Conservation (phyloP, 2,797 vertebrate species). For the Orestias chungarensis region DNA sequence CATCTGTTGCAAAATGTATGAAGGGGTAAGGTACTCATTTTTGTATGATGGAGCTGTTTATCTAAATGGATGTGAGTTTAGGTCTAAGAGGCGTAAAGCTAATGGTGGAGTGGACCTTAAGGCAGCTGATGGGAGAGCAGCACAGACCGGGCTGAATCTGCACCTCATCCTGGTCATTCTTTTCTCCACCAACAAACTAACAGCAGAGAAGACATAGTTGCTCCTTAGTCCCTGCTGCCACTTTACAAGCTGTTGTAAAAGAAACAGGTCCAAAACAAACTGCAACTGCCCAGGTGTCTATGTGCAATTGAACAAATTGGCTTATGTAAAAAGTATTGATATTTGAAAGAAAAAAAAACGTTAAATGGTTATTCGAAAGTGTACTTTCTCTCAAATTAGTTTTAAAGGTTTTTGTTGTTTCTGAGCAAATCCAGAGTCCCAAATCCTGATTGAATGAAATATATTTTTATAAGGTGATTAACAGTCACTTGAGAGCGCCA, state of each 20-base stretch:
- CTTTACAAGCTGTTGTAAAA: constrained; percentile 28
- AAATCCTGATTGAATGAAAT: constrained; percentile 7
- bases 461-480: constrained; percentile 40
- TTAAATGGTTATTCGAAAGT: constrained; percentile 29
- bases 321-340: constrained; percentile 30
- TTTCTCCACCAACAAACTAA: constrained; percentile 70
- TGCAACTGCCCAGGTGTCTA: constrained; percentile 19
- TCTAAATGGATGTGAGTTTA: constrained; percentile 40
- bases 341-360: constrained; percentile 42
- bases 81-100: constrained; percentile 29
- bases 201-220: constrained; percentile 68
- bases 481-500: constrained; percentile 4
- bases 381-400: constrained; percentile 29
- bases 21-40: constrained; percentile 28
- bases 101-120: constrained; percentile 34
- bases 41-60: constrained; percentile 29
- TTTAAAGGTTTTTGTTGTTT: constrained; percentile 25
- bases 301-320: constrained; percentile 28
- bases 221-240: constrained; percentile 11
- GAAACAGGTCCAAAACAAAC: constrained; percentile 8
- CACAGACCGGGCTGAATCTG: constrained; percentile 57
- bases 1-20: constrained; percentile 27
- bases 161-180: constrained; percentile 63
- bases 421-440: constrained; percentile 11
- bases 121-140: constrained; percentile 27